Evolutionary conservation across 2,113 vertebrate genomes (phyloP), one percentile per base, ranked within the genome.

Genomic region (Piprites chloris): DNA sequence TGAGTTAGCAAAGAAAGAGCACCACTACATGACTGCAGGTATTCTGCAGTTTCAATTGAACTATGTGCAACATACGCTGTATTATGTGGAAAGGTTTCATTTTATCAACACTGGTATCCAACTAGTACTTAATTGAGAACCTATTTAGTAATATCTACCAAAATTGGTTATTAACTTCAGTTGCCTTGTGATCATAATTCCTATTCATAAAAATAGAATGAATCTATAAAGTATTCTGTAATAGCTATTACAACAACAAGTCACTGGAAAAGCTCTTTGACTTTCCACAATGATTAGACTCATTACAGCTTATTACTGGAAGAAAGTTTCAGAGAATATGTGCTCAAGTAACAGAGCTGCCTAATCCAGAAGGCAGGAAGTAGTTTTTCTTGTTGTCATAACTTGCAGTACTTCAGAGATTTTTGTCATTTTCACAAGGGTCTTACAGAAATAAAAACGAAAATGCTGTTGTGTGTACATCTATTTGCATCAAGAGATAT

Each of bases 91-190:
- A 93, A 74, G 18, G 3, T 95, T 95, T 96, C 59, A 59, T 68
- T 96, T 97, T 83, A 92, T 93, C 74, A 89, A 85, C 32, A 89
- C 28, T 63, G 65, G n/a, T 58, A 91, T 85, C 46, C 46, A 95
- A 59, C 6, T 69, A 71, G 53, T 81, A 87, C 35, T 80, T 94
- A 95, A 95, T 46, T 93, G 67, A 96, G 89, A 94, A 93, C 53
- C 23, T 81, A 89, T 94, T 97, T 95, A 93, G 53, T 53, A 93
- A 95, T 89, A 94, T 72, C 44, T 46, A 46, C 44, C 44, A 46
- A 46, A 46, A 95, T 35, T 95, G 37, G n/a, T 87, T 95, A 92
- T 94, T 97, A 97, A 85, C 65, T 97, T 90, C 53, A 69, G 53
- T 75, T 93, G 49, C 63, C 52, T 53, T 83, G 21, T 89, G 72